A percentile compares a stretch with the other conserved stretches of the same genome.
These are phyloP conservation scores for Scaptomyza pallida DNA, from an alignment of 1,140 invertebrate genomes.

Conservation along the genomic window DNA sequence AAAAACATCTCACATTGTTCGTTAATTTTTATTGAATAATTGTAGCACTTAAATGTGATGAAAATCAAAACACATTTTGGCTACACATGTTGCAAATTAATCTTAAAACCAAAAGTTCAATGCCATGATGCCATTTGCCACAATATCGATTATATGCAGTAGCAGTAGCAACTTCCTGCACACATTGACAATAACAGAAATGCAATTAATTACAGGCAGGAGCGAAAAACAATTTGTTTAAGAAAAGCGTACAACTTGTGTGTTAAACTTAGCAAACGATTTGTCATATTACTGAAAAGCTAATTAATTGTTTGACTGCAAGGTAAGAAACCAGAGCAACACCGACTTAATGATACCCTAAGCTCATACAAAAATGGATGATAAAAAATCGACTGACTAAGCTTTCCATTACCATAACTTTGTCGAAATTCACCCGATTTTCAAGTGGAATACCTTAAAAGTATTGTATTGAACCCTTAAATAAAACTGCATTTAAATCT, in stretches of 20 bases:
- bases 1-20: too few species aligned
- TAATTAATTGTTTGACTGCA: conserved; percentile 59
- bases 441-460: too few species aligned
- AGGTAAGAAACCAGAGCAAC: too few species aligned
- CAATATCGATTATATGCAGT: conserved; percentile 4
- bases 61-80: conserved; percentile 6
- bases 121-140: conserved; percentile 5
- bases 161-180: conserved; percentile 36
- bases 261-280: conserved; percentile 25
- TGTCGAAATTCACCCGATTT: too few species aligned
- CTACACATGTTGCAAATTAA: conserved; percentile 16
- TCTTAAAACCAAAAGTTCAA: conserved; percentile 7
- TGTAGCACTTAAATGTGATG: neutral
- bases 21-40: too few species aligned
- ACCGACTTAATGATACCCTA: too few species aligned
- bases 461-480: too few species aligned
- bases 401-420: too few species aligned
- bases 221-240: conserved; percentile 31
- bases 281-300: conserved; percentile 29
- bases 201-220: neutral
- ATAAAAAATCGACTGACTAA: too few species aligned
- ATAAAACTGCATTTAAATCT: too few species aligned
- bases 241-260: conserved; percentile 13
- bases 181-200: neutral
- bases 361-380: too few species aligned